Conservation (phyloP, 2,888 invertebrate species). For the Buathra laborator region DNA sequence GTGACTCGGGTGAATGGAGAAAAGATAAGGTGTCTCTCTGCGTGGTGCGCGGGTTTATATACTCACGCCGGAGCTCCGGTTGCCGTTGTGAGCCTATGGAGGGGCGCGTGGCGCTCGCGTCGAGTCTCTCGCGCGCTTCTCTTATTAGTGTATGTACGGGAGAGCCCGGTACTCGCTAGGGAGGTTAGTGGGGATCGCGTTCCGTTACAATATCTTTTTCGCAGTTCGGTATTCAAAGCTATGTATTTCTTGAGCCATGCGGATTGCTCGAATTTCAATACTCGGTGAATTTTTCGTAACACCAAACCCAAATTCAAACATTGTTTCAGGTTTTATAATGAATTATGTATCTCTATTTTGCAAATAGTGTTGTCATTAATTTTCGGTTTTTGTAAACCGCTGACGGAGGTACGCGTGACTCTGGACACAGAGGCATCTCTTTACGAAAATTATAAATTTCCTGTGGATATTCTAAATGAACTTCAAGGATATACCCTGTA, state of each 20-base stretch:
- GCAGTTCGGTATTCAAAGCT: conserved; percentile 80
- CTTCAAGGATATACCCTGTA: conserved; percentile 82
- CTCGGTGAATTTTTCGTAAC: conserved; percentile 77
- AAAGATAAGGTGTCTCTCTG: not conserved
- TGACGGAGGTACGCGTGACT: conserved; percentile 49
- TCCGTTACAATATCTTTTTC: conserved; percentile 65
- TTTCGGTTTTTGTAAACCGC: conserved; percentile 64
- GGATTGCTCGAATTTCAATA: conserved; percentile 80
- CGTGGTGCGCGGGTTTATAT: not conserved
- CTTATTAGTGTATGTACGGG: no score
- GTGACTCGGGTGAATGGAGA: not conserved
- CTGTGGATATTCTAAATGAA: conserved; percentile 83
- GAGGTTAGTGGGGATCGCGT: no score
- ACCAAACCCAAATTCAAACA: conserved; percentile 72
- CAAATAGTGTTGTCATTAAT: conserved; percentile 72
- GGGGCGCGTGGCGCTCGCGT: no score
- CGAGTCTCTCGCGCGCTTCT: no score
- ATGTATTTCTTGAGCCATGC: conserved; percentile 81
- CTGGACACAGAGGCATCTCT: conserved; percentile 74
- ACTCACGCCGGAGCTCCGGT: not conserved
- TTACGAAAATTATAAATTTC: conserved; percentile 76
- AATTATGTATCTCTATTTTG: conserved; percentile 69
- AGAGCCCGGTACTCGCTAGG: no score
- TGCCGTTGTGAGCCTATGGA: no score
- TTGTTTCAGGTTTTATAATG: conserved; percentile 71